phyloP scores from a whole-genome alignment of 2,113 vertebrate genomes.

The Phyllostomus discolor region DNA sequence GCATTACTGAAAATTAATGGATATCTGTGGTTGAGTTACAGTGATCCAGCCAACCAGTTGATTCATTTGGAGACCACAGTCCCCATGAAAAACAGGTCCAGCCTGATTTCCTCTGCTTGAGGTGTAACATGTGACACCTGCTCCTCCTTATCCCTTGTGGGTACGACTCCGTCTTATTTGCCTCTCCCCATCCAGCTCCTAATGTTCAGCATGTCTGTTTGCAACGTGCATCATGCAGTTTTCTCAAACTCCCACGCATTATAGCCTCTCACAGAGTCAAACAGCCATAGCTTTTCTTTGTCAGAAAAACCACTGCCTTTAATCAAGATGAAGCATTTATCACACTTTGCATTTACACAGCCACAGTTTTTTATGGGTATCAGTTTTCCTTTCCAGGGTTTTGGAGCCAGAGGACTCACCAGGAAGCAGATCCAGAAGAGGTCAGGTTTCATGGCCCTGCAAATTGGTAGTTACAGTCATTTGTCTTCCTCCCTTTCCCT shows the following conservation, averaged over 20 bases:
- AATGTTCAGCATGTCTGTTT: background rate
- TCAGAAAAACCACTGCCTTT: conserved; percentile 28
- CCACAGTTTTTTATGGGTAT: conserved; percentile 43
- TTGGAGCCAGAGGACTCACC: conserved; percentile 31
- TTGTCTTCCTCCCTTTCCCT: background rate
- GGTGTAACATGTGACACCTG: background rate
- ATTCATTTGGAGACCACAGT: background rate
- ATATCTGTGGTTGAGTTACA: background rate
- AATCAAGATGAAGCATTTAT: background rate
- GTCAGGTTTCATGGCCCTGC: conserved; percentile 51
- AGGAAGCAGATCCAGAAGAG: background rate
- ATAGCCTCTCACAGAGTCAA: background rate
- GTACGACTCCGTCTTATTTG: background rate
- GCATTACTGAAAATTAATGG: background rate
- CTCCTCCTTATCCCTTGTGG: background rate
- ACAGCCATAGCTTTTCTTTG: background rate
- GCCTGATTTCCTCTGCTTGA: background rate
- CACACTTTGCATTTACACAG: background rate
- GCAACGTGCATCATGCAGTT: background rate
- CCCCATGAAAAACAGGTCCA: background rate
- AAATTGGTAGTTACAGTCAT: conserved; percentile 13
- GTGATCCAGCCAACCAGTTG: background rate
- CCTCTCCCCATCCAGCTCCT: background rate
- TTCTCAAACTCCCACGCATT: background rate
- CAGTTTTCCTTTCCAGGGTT: conserved; percentile 43